phyloP scores from a whole-genome alignment of 1,140 invertebrate species.

The Listronotus oregonensis region DNA sequence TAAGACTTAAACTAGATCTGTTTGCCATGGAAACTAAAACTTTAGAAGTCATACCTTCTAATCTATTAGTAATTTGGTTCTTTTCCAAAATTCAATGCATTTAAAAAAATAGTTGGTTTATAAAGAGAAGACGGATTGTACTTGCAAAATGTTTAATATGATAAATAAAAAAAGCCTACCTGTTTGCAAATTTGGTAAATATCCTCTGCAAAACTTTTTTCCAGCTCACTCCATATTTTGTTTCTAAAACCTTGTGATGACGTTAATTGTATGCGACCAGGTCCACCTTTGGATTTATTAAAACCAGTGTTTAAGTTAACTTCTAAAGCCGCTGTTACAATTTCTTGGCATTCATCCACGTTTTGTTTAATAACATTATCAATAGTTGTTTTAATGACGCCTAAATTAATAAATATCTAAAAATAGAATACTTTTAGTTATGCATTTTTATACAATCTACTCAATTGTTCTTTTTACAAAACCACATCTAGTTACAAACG shows the following conservation, averaged over 20 bases:
- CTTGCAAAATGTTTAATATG: no score
- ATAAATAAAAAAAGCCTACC: slow-evolving; percentile 50
- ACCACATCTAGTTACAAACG: no score
- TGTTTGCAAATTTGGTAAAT: slow-evolving; percentile 73
- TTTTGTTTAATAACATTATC: slow-evolving; percentile 62
- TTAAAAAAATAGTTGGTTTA: no score
- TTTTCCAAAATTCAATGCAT: no score
- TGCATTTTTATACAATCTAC: not conserved
- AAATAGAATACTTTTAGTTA: slow-evolving; percentile 45
- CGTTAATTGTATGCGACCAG: slow-evolving; percentile 71
- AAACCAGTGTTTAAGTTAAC: slow-evolving; percentile 49
- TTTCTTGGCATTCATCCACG: slow-evolving; percentile 62
- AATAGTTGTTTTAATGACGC: slow-evolving; percentile 63
- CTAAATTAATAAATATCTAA: slow-evolving; percentile 76
- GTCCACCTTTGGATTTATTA: slow-evolving; percentile 59
- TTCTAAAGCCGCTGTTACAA: slow-evolving; percentile 65
- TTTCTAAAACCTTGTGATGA: slow-evolving; percentile 73
- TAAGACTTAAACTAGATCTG: no score
- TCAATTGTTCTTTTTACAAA: no score
- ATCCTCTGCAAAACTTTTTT: slow-evolving; percentile 74
- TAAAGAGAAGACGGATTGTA: no score
- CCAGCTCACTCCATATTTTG: slow-evolving; percentile 78
- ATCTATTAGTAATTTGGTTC: no score
- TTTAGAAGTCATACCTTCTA: no score
- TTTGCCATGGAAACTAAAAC: no score